phyloP scores from a whole-genome alignment of 2,113 vertebrate genomes.

The Axis porcinus region DNA sequence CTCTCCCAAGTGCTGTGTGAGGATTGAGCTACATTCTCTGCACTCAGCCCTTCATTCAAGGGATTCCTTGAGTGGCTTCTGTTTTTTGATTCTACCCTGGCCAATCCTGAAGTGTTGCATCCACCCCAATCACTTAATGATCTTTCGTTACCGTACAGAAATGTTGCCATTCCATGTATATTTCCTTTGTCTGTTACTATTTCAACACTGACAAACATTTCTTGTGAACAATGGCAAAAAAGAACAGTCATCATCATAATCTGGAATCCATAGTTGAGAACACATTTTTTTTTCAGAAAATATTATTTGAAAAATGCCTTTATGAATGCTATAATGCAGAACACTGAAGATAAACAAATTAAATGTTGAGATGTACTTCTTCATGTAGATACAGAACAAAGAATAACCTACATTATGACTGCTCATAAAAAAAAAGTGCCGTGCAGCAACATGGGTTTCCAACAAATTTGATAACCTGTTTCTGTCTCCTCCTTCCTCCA shows the following conservation, averaged over 20 bases:
- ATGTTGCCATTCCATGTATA: background rate
- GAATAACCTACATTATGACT: constrained; percentile 43
- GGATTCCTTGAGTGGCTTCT: background rate
- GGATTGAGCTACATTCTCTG: background rate
- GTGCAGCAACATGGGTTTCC: constrained; percentile 59
- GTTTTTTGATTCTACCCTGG: background rate
- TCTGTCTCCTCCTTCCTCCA: constrained; percentile 75
- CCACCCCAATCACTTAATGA: background rate
- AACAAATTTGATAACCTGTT: constrained; percentile 81
- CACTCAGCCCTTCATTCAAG: background rate
- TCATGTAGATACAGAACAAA: constrained; percentile 50
- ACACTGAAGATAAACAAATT: background rate
- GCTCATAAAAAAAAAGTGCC: constrained; percentile 64
- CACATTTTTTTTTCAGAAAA: background rate
- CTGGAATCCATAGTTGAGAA: background rate
- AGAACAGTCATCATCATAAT: background rate
- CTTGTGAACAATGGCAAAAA: background rate
- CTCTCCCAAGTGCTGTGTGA: background rate
- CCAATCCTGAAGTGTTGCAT: no score
- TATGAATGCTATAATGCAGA: background rate
- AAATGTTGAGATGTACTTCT: constrained; percentile 6
- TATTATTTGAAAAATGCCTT: background rate
- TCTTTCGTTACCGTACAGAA: background rate
- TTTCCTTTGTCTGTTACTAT: background rate
- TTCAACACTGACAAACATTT: background rate